phyloP scores from a whole-genome alignment of 2,888 invertebrate genomes.

The Hanleya hanleyi region DNA sequence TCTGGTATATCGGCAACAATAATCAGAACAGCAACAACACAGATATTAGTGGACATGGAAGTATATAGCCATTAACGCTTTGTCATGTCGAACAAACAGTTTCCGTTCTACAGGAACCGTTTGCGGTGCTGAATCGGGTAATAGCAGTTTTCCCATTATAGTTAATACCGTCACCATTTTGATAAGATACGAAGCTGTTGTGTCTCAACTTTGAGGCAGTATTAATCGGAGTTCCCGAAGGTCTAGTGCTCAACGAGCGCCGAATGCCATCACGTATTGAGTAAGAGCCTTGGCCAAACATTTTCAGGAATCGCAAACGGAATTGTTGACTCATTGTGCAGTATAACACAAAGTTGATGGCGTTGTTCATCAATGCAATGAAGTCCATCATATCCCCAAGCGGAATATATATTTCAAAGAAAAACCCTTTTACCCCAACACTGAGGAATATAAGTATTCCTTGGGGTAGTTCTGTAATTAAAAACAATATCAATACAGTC shows the following conservation, averaged over 20 bases:
- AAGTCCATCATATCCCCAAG: conserved; percentile 88
- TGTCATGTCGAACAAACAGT: too few species aligned
- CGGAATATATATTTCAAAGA: conserved; percentile 76
- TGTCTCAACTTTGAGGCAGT: not conserved
- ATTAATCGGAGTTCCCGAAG: not conserved
- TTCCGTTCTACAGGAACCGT: not conserved
- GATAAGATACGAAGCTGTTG: not conserved
- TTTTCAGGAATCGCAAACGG: conserved; percentile 58
- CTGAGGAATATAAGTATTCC: conserved; percentile 83
- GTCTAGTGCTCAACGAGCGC: not conserved
- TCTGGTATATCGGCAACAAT: too few species aligned
- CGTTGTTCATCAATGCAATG: conserved; percentile 90
- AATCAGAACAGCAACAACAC: too few species aligned
- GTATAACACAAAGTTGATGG: conserved; percentile 93
- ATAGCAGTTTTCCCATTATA: not conserved
- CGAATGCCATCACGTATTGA: not conserved
- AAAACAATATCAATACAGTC: conserved; percentile 87
- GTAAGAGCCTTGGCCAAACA: conserved; percentile 31
- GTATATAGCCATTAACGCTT: too few species aligned
- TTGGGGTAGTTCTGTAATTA: conserved; percentile 92
- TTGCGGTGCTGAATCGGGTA: not conserved
- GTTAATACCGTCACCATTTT: not conserved
- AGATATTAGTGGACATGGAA: too few species aligned
- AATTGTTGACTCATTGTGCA: conserved; percentile 96
- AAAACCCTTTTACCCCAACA: conserved; percentile 82